Evolutionary conservation across 2,113 vertebrate genomes (phyloP).

Genomic region (Tragelaphus buxtoni): DNA sequence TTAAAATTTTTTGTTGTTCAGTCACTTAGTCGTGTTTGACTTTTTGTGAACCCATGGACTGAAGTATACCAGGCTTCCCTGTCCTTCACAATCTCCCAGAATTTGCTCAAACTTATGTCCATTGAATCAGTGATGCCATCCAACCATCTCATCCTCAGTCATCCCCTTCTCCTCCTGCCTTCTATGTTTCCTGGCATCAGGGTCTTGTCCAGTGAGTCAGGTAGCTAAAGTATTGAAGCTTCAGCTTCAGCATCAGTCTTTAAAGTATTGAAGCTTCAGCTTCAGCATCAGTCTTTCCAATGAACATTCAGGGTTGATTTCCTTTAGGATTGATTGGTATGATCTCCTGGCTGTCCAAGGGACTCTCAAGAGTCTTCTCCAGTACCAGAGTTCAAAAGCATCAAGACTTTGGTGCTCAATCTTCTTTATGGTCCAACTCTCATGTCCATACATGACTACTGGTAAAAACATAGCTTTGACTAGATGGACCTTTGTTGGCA

Average conservation of each 20-base stretch:
- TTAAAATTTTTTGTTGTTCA: neutral
- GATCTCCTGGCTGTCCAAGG: neutral
- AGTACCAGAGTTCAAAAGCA: neutral
- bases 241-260: neutral
- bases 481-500: neutral
- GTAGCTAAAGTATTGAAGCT: neutral
- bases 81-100: neutral
- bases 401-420: neutral
- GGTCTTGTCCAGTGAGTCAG: neutral
- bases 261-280: neutral
- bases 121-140: neutral
- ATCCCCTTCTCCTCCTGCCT: neutral
- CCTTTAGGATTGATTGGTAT: neutral
- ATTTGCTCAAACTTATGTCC: neutral
- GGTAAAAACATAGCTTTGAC: neutral
- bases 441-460: neutral
- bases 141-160: neutral
- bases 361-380: neutral
- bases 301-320: neutral
- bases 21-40: neutral
- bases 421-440: neutral
- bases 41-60: neutral
- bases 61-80: neutral
- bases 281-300: neutral
- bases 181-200: neutral